Base-by-base conservation (phyloP, 2,113 vertebrate genomes). In the Aspidoscelis tigris region DNA sequence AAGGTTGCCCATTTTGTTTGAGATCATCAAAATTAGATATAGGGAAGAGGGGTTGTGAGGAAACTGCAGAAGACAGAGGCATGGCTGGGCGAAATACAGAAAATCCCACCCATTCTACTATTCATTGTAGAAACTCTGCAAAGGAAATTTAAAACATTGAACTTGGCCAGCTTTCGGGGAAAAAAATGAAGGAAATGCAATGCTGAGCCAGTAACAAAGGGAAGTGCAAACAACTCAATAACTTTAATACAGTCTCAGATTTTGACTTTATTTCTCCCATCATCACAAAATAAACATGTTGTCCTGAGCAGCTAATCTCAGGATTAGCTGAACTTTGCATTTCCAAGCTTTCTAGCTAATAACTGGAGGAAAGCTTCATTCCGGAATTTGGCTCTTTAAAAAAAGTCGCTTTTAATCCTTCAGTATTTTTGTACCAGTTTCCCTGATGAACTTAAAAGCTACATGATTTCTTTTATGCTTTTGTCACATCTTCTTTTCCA, bases 261-360 rank as follows among this genome's bases (percentile, higher is more conserved):
- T 24, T 16, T 73, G 43, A 3, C 33, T 80, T 80, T 61, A 61
- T 65, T 64, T 16, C 71, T 65, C 26, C 47, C 43, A 47, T 11
- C 33, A 78, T 43, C 14, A 64, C 43, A 84, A 73, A 65, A 65
- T 79, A 84, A 84, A 84, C 76, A 80, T 26, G 7, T 74, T 79
- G 43, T 53, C 61, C 43, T 70, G 79, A 41, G n/a, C 70, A 22
- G 44, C 55, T 85, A 85, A 84, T 79, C 76, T 76, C 43, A 74
- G 76, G 70, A 84, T 84, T 79, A 74, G 76, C 21, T 79, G 76
- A 74, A 65, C 70, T 47, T 44, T 53, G n/a, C 10, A 33, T 83
- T 73, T 79, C 69, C 44, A 18, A 61, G 69, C 4, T 79, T 84
- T 78, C n/a, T 73, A 50, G 71, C 20, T 84, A 79, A 41, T 50